A percentile compares a stretch with the other conserved stretches of the same genome.
phyloP scores from a whole-genome alignment of 2,888 invertebrate genomes.

The Girardia tigrina region DNA sequence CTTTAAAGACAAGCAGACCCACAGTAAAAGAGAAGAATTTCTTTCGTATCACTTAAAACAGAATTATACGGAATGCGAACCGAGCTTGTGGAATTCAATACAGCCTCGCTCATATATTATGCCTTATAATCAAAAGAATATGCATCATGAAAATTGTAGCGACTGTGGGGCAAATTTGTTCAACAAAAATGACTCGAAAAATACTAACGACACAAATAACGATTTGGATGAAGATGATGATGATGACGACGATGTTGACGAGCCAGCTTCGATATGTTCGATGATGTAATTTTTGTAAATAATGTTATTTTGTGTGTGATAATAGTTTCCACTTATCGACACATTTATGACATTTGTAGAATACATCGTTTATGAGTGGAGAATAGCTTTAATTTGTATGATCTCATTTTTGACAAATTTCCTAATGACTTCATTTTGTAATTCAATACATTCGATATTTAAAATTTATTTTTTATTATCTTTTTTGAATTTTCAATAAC shows the following conservation, averaged over 20 bases:
- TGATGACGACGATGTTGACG: constrained; percentile 14
- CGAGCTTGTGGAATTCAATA: background rate
- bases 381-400: too few species aligned
- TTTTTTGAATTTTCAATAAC: too few species aligned
- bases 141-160: background rate
- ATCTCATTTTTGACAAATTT: too few species aligned
- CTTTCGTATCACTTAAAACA: background rate
- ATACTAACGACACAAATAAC: background rate
- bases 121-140: constrained; percentile 7
- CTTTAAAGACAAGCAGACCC: background rate
- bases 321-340: too few species aligned
- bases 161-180: background rate
- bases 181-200: background rate
- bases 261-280: constrained; percentile 5
- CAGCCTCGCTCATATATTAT: background rate
- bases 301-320: too few species aligned
- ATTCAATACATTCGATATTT: too few species aligned
- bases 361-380: too few species aligned
- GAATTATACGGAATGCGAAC: background rate
- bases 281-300: too few species aligned
- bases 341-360: too few species aligned
- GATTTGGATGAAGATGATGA: constrained; percentile 8
- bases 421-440: too few species aligned
- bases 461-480: too few species aligned
- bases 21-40: background rate